Evolutionary conservation across 2,888 invertebrate genomes (phyloP), one percentile per base, ranked within the genome.

Genomic region (Aporophyla lueneburgensis): DNA sequence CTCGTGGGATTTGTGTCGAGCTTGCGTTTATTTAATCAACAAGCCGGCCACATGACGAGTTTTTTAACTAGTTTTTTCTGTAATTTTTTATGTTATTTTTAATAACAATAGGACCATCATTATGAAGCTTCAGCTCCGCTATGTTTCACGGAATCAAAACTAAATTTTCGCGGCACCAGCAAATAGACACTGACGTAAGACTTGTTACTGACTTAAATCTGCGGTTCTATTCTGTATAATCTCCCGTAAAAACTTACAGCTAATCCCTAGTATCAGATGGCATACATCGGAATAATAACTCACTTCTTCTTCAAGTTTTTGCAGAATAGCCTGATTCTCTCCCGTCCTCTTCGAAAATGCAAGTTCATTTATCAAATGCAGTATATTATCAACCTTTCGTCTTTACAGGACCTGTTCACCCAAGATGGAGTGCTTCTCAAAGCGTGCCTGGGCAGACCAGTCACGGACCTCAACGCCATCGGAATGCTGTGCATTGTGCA

Each of bases 401-500:
- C 56, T 66, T 92, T 90, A 40, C 91, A 98, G 98, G 97, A 98
- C 87, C 95, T 98, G 59, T 98, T 98, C 93, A 97, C 97, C n/a
- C 98, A 98, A 93, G 98, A 98, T 93, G 98, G 98, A 9, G 98
- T 98, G 33, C 96, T 98, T 12, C 96, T 98, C 80, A 97, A 97
- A 89, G 97, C 97, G 66, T 97, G 97, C 69, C 95, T 97, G 65
- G 97, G 97, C 0, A 96, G 97, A 51, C 97, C 97, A 62, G 97
- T 97, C 91, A 97, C 95, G 78, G 98, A 97, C 88, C 93, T 97
- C 89, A 97, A 97, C 93, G 97, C 96, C 80, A 97, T 97, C 70
- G 98, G 98, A 27, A 97, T 98, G 87, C 96, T 98, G 10, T 97
- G 97, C 88, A 97, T 98, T 70, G 97, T 97, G 1, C 97, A 98